A percentile compares a stretch with the other conserved stretches of the same genome.
Conservation (phyloP, 2,888 invertebrate genomes). For the Caenorhabditis sulstoni region DNA sequence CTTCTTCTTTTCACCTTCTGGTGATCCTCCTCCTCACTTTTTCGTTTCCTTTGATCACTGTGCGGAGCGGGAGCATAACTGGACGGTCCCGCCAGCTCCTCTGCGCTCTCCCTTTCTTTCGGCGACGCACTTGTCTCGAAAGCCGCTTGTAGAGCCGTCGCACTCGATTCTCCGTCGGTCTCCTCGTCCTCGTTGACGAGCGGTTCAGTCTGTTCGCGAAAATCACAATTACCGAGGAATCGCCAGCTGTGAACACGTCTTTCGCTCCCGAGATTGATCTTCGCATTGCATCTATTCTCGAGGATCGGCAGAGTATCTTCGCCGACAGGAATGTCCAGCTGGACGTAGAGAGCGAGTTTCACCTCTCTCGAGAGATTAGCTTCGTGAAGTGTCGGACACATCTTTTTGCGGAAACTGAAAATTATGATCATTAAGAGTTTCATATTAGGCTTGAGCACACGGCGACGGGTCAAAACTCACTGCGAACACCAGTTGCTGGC, state of each 20-base stretch:
- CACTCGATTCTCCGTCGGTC: slow-evolving; percentile 7
- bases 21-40: neutral
- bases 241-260: neutral
- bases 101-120: neutral
- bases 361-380: slow-evolving; percentile 1
- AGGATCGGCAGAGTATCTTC: neutral
- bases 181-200: slow-evolving; percentile 18
- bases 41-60: neutral
- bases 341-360: slow-evolving; percentile 7
- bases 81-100: neutral
- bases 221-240: neutral
- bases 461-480: slow-evolving; percentile 21
- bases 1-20: neutral
- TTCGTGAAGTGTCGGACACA: slow-evolving; percentile 21
- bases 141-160: neutral
- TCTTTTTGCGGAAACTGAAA: slow-evolving; percentile 42
- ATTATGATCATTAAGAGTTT: neutral
- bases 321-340: slow-evolving; percentile 17
- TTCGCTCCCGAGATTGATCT: neutral
- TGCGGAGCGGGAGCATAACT: no score
- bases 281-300: slow-evolving; percentile 1
- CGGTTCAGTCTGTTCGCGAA: slow-evolving; percentile 2
- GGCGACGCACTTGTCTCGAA: neutral
- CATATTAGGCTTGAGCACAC: no score
- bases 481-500: slow-evolving; percentile 36